These are phyloP conservation scores for Cephus nigrinus DNA, from an alignment of 2,888 invertebrate genomes.

Conservation along the genomic window DNA sequence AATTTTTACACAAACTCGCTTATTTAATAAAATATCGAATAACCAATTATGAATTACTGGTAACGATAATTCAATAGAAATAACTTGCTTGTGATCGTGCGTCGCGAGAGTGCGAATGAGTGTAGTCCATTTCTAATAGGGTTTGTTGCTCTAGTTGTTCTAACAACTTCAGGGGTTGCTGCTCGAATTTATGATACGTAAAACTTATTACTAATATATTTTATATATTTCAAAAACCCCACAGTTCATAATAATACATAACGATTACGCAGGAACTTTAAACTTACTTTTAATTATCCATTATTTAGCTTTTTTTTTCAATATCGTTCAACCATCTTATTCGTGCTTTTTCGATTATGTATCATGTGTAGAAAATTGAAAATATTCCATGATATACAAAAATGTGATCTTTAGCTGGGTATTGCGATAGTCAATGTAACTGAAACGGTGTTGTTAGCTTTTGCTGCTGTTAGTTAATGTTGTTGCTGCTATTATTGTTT, in stretches of 20 bases:
- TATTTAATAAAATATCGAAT: slow-evolving; percentile 52
- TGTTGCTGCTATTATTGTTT: background rate
- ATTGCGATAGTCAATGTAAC: background rate
- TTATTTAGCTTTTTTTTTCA: background rate
- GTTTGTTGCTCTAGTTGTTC: slow-evolving; percentile 38
- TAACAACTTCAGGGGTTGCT: slow-evolving; percentile 36
- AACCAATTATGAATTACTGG: slow-evolving; percentile 44
- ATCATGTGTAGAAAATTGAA: background rate
- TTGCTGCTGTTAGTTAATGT: background rate
- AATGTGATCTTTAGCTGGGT: background rate
- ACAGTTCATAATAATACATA: background rate
- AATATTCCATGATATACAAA: background rate
- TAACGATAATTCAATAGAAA: slow-evolving; percentile 8
- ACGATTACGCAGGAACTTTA: background rate
- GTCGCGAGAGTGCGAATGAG: slow-evolving; percentile 42
- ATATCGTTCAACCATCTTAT: background rate
- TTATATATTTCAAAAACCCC: background rate
- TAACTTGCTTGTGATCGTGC: slow-evolving; percentile 45
- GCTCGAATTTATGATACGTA: slow-evolving; percentile 27
- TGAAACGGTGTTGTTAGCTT: background rate
- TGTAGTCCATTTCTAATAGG: slow-evolving; percentile 34
- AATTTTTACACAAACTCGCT: slow-evolving; percentile 62
- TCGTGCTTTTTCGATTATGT: background rate
- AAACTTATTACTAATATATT: background rate
- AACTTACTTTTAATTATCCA: background rate